Conservation (phyloP, 2,888 invertebrate species). For the Corbicula japonica region DNA sequence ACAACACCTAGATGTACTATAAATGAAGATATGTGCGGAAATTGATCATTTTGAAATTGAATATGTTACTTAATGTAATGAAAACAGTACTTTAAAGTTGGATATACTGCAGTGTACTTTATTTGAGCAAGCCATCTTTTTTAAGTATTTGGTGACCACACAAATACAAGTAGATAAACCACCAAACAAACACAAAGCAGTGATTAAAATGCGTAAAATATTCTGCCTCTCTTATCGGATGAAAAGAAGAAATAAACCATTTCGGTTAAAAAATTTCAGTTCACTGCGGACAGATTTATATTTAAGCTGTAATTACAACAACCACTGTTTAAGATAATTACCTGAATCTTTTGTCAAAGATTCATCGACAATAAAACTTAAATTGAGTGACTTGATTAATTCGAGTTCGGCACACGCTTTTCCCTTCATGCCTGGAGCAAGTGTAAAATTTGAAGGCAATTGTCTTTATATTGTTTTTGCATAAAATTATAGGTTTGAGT, state of each 20-base stretch:
- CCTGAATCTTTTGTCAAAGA: conserved; percentile 2
- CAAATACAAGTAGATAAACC: conserved; percentile 8
- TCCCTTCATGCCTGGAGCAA: conserved; percentile 5
- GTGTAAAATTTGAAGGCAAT: neutral
- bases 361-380: neutral
- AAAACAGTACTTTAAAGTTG: conserved; percentile 11
- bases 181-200: conserved; percentile 3
- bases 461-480: neutral
- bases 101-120: conserved; percentile 15
- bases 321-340: conserved; percentile 11
- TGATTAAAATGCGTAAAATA: conserved; percentile 25
- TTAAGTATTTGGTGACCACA: conserved; percentile 17
- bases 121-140: neutral
- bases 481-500: conserved; percentile 6
- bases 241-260: neutral
- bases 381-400: neutral
- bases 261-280: neutral
- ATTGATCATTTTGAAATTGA: conserved; percentile 7
- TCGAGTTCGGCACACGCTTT: conserved; percentile 19
- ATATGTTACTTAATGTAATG: conserved; percentile 13
- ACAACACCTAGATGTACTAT: too few species aligned
- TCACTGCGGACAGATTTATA: conserved; percentile 4
- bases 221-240: conserved; percentile 3
- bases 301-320: conserved; percentile 3
- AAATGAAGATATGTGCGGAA: too few species aligned